A percentile compares a stretch with the other conserved stretches of the same genome.
These are phyloP conservation scores for Epinephelus lanceolatus DNA, from an alignment of 2,113 vertebrate species.

Conservation along the genomic window DNA sequence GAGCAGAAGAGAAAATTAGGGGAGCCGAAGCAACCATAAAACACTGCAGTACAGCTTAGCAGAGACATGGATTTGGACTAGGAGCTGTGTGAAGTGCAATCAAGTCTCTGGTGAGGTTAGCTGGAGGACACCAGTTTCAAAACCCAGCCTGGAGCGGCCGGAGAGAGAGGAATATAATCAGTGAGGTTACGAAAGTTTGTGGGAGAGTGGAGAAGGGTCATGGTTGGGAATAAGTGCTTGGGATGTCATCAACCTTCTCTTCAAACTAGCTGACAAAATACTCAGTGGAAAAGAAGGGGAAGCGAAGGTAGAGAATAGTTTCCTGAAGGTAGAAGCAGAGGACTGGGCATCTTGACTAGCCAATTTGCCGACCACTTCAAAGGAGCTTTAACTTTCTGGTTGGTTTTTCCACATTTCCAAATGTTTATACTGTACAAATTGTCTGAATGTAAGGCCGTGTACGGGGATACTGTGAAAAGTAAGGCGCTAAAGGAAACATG, in stretches of 20 bases:
- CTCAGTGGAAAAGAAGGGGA: constrained; percentile 31
- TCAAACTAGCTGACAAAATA: constrained; percentile 54
- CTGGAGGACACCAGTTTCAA: constrained; percentile 67
- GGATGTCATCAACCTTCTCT: constrained; percentile 56
- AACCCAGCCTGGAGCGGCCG: constrained; percentile 51
- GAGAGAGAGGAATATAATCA: constrained; percentile 61
- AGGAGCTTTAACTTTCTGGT: constrained; percentile 22
- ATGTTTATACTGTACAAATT: constrained; percentile 32
- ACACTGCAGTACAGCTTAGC: constrained; percentile 26
- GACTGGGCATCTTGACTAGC: constrained; percentile 12
- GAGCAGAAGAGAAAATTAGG: constrained; percentile 22
- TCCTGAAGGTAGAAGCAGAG: constrained; percentile 13
- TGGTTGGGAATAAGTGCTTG: constrained; percentile 46
- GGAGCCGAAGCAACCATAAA: constrained; percentile 24
- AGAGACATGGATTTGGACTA: constrained; percentile 56
- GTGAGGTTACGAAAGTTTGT: constrained; percentile 67
- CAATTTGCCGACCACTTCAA: constrained; percentile 34
- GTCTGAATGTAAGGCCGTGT: constrained; percentile 5
- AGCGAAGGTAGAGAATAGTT: constrained; percentile 28
- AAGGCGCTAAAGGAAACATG: constrained; percentile 5
- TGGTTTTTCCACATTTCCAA: constrained; percentile 22
- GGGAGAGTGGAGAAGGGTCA: constrained; percentile 64
- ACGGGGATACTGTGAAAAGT: neutral
- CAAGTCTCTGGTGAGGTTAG: constrained; percentile 62
- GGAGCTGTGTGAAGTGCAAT: constrained; percentile 50